These are phyloP conservation scores for Chrysaora quinquecirrha DNA, from an alignment of 30 jellyfish, hydroid and myxozoan genomes.

Conservation along the genomic window DNA sequence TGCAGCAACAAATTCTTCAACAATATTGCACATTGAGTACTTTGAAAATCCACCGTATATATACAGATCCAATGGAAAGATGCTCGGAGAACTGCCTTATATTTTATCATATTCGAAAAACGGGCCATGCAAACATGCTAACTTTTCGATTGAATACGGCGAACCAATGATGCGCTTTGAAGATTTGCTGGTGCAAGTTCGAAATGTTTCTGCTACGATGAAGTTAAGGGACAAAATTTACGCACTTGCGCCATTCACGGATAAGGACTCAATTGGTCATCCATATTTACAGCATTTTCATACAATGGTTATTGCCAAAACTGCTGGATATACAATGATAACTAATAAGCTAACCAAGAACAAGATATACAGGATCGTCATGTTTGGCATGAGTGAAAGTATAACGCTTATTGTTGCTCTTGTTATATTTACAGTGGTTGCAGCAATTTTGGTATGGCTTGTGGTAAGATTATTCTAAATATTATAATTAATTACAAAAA, in stretches of 20 bases:
- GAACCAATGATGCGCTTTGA: background rate
- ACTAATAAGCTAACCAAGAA: background rate
- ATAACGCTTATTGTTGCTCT: conserved; percentile 17
- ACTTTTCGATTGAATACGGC: background rate
- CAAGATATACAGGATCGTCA: conserved; percentile 40
- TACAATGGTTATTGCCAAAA: background rate
- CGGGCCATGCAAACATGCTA: background rate
- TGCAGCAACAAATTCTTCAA: background rate
- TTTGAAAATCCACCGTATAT: background rate
- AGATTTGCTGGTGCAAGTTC: background rate
- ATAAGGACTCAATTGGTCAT: background rate
- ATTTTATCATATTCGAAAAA: background rate
- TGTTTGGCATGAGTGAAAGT: conserved; percentile 50
- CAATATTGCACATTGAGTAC: background rate
- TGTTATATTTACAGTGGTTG: background rate
- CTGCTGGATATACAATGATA: background rate
- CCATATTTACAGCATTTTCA: background rate
- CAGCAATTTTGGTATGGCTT: conserved; percentile 39
- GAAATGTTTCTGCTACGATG: background rate
- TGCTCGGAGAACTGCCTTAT: background rate
- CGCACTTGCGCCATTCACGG: background rate
- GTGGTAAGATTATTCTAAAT: conserved; percentile 54
- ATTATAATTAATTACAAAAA: too few species aligned
- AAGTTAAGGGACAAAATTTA: background rate
- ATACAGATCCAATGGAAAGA: background rate